Percentiles rank a stretch among this genome's conserved stretches.
These are phyloP conservation scores for Neogobius melanostomus DNA, from an alignment of 2,113 vertebrate genomes.

Conservation along the genomic window DNA sequence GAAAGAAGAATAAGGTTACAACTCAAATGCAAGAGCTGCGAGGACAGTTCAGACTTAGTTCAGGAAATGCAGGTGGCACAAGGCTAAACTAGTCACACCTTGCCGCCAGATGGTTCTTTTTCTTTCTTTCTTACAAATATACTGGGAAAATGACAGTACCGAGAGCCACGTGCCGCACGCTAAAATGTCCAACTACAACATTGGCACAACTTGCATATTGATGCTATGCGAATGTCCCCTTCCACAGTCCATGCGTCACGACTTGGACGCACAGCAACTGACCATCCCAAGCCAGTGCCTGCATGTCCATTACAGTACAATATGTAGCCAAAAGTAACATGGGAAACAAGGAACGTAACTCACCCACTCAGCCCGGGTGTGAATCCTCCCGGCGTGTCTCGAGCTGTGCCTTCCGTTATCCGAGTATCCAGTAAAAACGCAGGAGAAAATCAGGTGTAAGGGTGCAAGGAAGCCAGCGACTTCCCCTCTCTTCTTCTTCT, in stretches of 20 bases:
- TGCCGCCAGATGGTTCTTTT: not conserved
- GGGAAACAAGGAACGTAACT: not conserved
- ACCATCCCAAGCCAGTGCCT: not conserved
- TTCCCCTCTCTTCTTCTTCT: slow-evolving; percentile 31
- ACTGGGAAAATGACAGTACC: not conserved
- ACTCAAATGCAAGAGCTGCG: slow-evolving; percentile 21
- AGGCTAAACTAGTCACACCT: not conserved
- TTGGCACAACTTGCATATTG: slow-evolving; percentile 1
- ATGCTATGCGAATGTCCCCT: not conserved
- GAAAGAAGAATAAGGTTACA: not conserved
- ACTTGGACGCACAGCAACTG: slow-evolving; percentile 14
- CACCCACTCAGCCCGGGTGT: slow-evolving; percentile 72
- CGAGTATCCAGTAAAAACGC: slow-evolving; percentile 56
- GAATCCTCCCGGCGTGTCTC: slow-evolving; percentile 61
- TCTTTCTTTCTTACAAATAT: too few species aligned
- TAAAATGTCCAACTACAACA: not conserved
- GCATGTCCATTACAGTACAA: slow-evolving; percentile 2
- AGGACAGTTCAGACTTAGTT: slow-evolving; percentile 28
- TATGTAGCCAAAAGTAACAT: slow-evolving; percentile 38
- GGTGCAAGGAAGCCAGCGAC: slow-evolving; percentile 52
- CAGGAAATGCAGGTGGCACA: not conserved
- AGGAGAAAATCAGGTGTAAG: slow-evolving; percentile 43
- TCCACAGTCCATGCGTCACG: slow-evolving; percentile 41
- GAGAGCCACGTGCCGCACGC: slow-evolving; percentile 4
- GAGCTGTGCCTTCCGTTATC: slow-evolving; percentile 29